Evolutionary conservation across 2,797 vertebrate species (phyloP), one percentile per base, ranked within the genome.

Genomic region (Loriculus beryllinus): DNA sequence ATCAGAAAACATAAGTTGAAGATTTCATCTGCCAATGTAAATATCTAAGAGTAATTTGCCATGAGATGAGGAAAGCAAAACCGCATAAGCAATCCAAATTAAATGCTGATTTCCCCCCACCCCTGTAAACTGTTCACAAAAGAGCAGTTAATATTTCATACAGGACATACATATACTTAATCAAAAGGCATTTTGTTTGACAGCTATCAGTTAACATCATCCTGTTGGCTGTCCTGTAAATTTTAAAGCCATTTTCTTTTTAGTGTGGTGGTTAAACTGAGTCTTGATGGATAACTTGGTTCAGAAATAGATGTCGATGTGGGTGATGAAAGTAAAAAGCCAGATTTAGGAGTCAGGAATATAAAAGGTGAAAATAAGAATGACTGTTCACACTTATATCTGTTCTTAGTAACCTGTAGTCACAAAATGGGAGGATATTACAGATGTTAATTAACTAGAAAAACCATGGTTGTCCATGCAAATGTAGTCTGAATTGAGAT

Each of bases 1-100:
- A 91, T 78, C 42, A 91, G 68, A 42, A 7, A 95, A 96, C 93
- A 72, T 47, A 48, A 63, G 25, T 54, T 81, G 31, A 81, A 79
- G 60, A 86, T 88, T 80, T 80, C 31, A 63, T 51, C 37, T 80
- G 45, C 8, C 17, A 57, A 14, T 43, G 82, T 86, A 62, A 95
- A 14, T 28, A 25, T 57, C 56, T 74, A 52, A 56, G 49, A 3
- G 47, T 49, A 84, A 72, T 82, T 90, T 95, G 33, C 19, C n/a
- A 82, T 33, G 43, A 67, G 26, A 89, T 45, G 51, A 80, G 4
- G 42, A 56, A 52, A 80, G 3, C 33, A 59, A 57, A 33, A 5
- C 2, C 13, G 56, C 17, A 49, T 42, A 80, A 78, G 3, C 23
- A 56, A 3, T 35, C 54, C 22, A 88, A 83, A 78, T 65, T 81